phyloP scores from a whole-genome alignment of 2,888 invertebrate genomes.

The Junonia oenone region DNA sequence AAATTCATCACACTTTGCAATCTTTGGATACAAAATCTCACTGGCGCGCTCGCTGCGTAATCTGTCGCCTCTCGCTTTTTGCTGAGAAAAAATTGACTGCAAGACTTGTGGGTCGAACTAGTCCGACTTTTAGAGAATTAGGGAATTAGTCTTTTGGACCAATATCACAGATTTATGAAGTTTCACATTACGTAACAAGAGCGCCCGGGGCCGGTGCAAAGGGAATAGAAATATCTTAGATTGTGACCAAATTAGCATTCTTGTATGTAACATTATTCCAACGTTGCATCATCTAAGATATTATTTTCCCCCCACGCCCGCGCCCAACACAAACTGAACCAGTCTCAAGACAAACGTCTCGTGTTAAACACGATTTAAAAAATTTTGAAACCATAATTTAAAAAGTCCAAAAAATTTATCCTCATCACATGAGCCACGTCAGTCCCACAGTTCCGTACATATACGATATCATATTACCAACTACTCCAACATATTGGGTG shows the following conservation, averaged over 20 bases:
- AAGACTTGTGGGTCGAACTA: neutral
- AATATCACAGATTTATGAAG: neutral
- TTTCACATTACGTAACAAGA: conserved; percentile 30
- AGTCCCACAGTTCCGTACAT: conserved; percentile 61
- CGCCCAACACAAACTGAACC: conserved; percentile 47
- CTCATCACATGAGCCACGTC: conserved; percentile 74
- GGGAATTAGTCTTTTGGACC: neutral
- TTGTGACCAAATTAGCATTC: neutral
- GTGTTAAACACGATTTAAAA: conserved; percentile 71
- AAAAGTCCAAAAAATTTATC: conserved; percentile 52
- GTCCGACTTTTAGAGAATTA: neutral
- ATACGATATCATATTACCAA: conserved; percentile 59
- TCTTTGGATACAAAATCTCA: conserved; percentile 75
- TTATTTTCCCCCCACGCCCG: conserved; percentile 1
- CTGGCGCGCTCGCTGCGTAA: conserved; percentile 38
- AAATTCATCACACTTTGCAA: conserved; percentile 73
- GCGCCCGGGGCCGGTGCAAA: conserved; percentile 32
- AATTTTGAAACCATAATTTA: conserved; percentile 47
- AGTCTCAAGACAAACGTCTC: conserved; percentile 65
- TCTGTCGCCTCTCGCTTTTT: conserved; percentile 16
- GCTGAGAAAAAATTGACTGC: conserved; percentile 3
- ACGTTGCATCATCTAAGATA: neutral
- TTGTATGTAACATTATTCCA: neutral
- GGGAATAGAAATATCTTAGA: conserved; percentile 1
- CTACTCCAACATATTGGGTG: conserved; percentile 58